A percentile compares a stretch with the other conserved stretches of the same genome.
Conservation (phyloP, 1,140 invertebrate species). For the Drosophila pruinosa region DNA sequence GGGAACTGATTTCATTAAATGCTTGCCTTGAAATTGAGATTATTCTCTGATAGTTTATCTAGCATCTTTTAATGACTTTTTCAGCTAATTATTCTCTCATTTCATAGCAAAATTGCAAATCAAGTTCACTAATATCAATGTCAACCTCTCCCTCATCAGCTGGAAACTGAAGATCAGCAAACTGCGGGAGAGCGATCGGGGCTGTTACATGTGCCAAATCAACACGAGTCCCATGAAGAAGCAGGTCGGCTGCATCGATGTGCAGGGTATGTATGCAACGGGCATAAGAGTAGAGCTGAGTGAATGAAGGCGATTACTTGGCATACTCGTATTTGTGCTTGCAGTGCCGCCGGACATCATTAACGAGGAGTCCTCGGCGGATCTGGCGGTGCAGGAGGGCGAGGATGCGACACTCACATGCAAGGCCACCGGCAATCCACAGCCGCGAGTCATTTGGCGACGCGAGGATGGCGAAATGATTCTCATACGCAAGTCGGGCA, state of each 20-base stretch:
- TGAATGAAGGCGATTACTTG: background rate
- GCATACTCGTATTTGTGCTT: conserved; percentile 33
- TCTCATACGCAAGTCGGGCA: conserved; percentile 86
- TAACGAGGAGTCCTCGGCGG: conserved; percentile 90
- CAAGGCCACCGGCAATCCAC: conserved; percentile 89
- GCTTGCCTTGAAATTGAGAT: too few species aligned
- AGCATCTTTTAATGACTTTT: too few species aligned
- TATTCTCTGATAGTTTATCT: too few species aligned
- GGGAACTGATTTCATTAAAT: too few species aligned
- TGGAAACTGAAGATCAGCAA: conserved; percentile 91
- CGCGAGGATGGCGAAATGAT: conserved; percentile 89
- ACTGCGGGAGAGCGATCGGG: conserved; percentile 88
- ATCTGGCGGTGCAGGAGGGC: conserved; percentile 90
- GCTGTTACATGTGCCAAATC: conserved; percentile 94
- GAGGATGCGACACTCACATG: conserved; percentile 92
- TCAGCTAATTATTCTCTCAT: too few species aligned
- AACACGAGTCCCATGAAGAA: conserved; percentile 95
- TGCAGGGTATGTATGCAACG: conserved; percentile 87
- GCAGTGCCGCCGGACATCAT: conserved; percentile 90
- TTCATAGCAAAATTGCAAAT: too few species aligned
- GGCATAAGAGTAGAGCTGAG: background rate
- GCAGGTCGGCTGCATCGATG: conserved; percentile 93
- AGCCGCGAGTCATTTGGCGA: conserved; percentile 88
- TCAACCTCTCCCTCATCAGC: conserved; percentile 14
- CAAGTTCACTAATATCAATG: background rate